Evolutionary conservation across 2,113 vertebrate genomes (phyloP), one percentile per base, ranked within the genome.

Genomic region (Daboia siamensis): DNA sequence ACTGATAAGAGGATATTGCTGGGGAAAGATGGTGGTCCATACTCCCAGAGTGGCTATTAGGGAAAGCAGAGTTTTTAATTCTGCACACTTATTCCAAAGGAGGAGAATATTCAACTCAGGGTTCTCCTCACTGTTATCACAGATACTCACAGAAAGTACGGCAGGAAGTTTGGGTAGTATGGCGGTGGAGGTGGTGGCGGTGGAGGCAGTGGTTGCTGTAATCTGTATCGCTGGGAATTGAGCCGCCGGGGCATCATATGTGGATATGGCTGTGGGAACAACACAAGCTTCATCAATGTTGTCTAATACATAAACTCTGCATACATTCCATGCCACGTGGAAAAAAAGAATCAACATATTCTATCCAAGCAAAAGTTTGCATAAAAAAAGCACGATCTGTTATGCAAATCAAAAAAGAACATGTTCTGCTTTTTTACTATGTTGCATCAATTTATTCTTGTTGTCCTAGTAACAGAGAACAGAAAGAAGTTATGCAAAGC

Each of bases 151-250:
- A 99, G 98, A 97, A 99, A 99, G 96, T 99, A 99, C 93, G 99
- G 99, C 94, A 99, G 98, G 97, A 99, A 99, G 97, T 99, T 98
- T 86, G 99, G 99, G 97, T 99, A 99, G 94, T 99, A 99, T 0
- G 98, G 97, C 4, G 97, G 97, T 0, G 97, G 97, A 0, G 98
- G 98, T 0, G 98, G 99, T 0, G 98, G 98, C 0, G 98, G 98
- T 0, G 98, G 98, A 0, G 99, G 99, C 95, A 99, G 97, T 1
- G 99, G 98, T 96, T 99, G 99, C 91, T 99, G 99, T 95, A 99
- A 97, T 96, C 99, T 98, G 96, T 99, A 99, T 96, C 99, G 98
- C 97, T 99, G 99, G 93, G 98, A 97, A 95, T 97, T 99, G 95
- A 99, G 97, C 97, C 99, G 98, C 96, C 99, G 98, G 84, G 99